These are phyloP conservation scores for Lophius americanus DNA, from an alignment of 2,797 vertebrate species.

Conservation along the genomic window DNA sequence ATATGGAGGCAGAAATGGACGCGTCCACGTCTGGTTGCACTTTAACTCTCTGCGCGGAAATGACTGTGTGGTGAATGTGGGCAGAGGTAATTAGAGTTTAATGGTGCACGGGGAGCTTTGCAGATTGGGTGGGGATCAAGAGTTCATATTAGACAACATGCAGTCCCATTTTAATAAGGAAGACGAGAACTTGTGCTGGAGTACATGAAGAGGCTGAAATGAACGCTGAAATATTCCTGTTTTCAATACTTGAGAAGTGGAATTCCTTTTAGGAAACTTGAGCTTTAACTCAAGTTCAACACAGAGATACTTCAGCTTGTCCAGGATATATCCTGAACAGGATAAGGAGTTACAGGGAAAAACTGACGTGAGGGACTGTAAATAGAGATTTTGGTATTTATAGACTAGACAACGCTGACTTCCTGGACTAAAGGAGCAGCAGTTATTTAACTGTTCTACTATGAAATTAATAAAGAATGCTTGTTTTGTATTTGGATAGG, in stretches of 20 bases:
- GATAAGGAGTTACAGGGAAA: not conserved
- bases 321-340: too few relatives aligned
- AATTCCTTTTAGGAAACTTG: slow-evolving; percentile 6
- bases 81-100: slow-evolving; percentile 72
- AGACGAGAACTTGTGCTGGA: slow-evolving; percentile 3
- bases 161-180: slow-evolving; percentile 35
- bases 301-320: not conserved
- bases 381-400: not conserved
- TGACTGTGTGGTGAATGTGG: slow-evolving; percentile 65
- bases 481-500: too few relatives aligned
- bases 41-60: slow-evolving; percentile 70
- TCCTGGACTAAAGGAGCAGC: too few relatives aligned
- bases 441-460: too few relatives aligned
- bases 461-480: too few relatives aligned
- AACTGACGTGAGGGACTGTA: not conserved
- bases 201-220: slow-evolving; percentile 12
- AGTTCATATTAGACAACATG: slow-evolving; percentile 52
- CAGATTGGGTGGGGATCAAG: slow-evolving; percentile 52
- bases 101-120: slow-evolving; percentile 54
- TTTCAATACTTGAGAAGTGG: slow-evolving; percentile 17
- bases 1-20: slow-evolving; percentile 55
- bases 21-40: slow-evolving; percentile 61
- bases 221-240: slow-evolving; percentile 8
- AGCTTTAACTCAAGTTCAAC: slow-evolving; percentile 2
- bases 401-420: too few relatives aligned